Evolutionary conservation across 2,888 invertebrate genomes (phyloP), one percentile per base, ranked within the genome.

Genomic region (Ormia ochracea): DNA sequence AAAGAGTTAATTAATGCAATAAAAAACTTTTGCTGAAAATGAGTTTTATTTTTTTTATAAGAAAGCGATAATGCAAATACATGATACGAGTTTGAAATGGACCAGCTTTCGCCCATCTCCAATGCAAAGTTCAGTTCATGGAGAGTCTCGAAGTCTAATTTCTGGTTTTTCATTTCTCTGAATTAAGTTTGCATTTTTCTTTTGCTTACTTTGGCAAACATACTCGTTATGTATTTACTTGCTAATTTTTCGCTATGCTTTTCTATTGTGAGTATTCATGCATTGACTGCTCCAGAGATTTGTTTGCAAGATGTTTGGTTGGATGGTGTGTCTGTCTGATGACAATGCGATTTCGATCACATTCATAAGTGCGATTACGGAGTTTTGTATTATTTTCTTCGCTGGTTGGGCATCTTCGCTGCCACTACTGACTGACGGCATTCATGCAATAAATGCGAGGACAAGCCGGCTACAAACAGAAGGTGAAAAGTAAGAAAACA

Each of bases 391-490:
- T 14, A 23, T 33, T 33, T 54, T 23, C 4, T 33, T 19, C 3
- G 26, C 26, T 26, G 41, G 3, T 4, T 26, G 14, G 12, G 23
- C 7, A 14, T 17, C 43, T 70, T 43, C 36, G 19, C 45, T 59
- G 19, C 7, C 45, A 33, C 65, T 77, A 70, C 54, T 59, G 28
- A 28, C 41, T 52, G 17, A 21, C 26, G 45, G 69, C 45, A 59
- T 54, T 65, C 50, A 75, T 70, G 58, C 69, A 70, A 58, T 59
- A 74, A 74, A 79, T 70, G 54, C 28, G 41, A 50, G n/a, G 17
- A 14, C 14, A 50, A 65, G 56, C 48, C 10, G 50, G n/a, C 52
- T 43, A 33, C 9, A 59, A 38, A 36, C 3, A 19, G 19, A 48
- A 36, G 28, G 23, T 48, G 19, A n/a, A 59, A 45, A n/a, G 9